phyloP scores from a whole-genome alignment of 92 coral and sea anemone genomes.

The Montipora capitata region DNA sequence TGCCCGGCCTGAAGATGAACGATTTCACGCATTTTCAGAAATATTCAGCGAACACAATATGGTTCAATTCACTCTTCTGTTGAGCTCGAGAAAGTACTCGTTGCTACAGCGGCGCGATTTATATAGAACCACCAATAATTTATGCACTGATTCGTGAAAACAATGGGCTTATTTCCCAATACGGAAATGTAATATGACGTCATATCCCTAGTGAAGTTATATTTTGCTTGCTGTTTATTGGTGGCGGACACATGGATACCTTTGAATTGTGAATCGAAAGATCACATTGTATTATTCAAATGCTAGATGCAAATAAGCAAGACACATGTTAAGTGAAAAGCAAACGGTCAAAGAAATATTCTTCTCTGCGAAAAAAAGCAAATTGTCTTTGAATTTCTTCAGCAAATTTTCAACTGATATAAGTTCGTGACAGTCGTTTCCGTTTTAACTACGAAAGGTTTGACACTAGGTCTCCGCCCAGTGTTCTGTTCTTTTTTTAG shows the following conservation, averaged over 20 bases:
- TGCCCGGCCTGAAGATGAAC: slow-evolving; percentile 99
- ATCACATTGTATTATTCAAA: neutral
- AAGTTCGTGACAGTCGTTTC: too few species aligned
- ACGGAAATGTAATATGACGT: slow-evolving; percentile 15
- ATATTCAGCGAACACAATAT: slow-evolving; percentile 3
- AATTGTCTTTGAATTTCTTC: too few species aligned
- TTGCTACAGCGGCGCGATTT: slow-evolving; percentile 22
- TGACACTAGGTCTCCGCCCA: too few species aligned
- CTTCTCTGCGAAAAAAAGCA: neutral
- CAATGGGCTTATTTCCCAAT: slow-evolving; percentile 9
- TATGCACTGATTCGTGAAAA: neutral
- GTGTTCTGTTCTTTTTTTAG: too few species aligned
- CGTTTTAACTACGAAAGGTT: too few species aligned
- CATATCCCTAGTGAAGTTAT: neutral
- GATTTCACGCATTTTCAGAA: slow-evolving; percentile 94
- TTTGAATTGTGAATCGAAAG: neutral
- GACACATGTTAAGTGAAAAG: neutral
- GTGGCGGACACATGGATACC: slow-evolving; percentile 25
- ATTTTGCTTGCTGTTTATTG: slow-evolving; percentile 7
- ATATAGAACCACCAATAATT: neutral
- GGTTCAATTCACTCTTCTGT: neutral
- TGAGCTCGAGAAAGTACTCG: neutral
- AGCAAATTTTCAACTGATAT: neutral
- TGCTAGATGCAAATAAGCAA: neutral
- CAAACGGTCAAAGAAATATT: neutral